Conservation (phyloP, 2,797 vertebrate genomes). For the Enteromius afrohamiltoni region DNA sequence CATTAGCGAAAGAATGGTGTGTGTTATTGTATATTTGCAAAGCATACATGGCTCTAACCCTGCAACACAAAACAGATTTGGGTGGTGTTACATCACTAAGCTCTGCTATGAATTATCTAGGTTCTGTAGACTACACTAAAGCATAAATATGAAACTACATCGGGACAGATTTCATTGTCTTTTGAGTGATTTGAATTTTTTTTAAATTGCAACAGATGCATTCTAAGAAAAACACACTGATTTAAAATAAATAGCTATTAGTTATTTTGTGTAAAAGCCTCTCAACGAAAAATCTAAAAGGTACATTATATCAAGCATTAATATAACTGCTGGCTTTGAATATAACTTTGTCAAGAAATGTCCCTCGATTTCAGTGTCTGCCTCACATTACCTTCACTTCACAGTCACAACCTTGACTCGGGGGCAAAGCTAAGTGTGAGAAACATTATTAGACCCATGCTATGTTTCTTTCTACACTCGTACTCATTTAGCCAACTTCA, state of each 20-base stretch:
- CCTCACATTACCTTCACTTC: constrained; percentile 13
- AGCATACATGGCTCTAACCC: constrained; percentile 57
- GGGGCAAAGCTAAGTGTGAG: constrained; percentile 29
- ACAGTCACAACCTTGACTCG: constrained; percentile 46
- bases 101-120: constrained; percentile 62
- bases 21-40: constrained; percentile 56
- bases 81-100: constrained; percentile 62
- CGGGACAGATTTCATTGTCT: constrained; percentile 33
- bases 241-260: constrained; percentile 5
- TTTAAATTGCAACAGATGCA: background rate
- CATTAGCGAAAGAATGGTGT: constrained; percentile 56
- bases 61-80: constrained; percentile 64
- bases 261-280: background rate
- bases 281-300: background rate
- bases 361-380: constrained; percentile 1
- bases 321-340: background rate
- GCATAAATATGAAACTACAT: constrained; percentile 47
- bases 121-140: constrained; percentile 53
- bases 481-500: background rate
- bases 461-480: constrained; percentile 19
- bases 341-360: background rate
- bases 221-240: background rate
- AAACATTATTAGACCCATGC: constrained; percentile 32
- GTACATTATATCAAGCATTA: background rate
- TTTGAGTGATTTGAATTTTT: constrained; percentile 34